Evolutionary conservation across 2,113 vertebrate genomes (phyloP).

Genomic region (Galbula dea): DNA sequence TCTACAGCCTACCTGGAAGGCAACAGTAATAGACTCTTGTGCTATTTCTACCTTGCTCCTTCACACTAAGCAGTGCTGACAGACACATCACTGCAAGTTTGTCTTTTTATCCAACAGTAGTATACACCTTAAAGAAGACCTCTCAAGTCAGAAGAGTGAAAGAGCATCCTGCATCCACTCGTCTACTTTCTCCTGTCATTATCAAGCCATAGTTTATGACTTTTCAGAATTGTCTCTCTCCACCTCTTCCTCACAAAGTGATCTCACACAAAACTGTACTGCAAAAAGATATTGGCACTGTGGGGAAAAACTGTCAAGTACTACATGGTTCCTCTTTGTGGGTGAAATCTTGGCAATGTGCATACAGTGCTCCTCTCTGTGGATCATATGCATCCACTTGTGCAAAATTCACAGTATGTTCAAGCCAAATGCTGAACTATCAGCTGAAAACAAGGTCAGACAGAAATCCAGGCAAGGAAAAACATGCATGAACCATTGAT

Average conservation of each 20-base stretch:
- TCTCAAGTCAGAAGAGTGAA: constrained; percentile 6
- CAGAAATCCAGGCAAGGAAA: neutral
- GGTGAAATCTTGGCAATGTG: neutral
- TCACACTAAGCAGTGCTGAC: constrained; percentile 21
- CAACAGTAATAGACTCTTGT: neutral
- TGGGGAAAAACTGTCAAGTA: constrained; percentile 10
- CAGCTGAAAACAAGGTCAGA: neutral
- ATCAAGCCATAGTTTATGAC: neutral
- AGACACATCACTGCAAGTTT: constrained; percentile 50
- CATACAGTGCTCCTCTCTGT: neutral
- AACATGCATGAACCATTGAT: neutral
- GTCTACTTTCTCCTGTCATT: neutral
- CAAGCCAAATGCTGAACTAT: neutral
- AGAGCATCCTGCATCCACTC: neutral
- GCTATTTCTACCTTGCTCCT: constrained; percentile 12
- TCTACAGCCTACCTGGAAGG: constrained; percentile 22
- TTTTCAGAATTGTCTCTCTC: constrained; percentile 16
- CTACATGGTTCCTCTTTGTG: neutral
- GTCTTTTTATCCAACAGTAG: constrained; percentile 14
- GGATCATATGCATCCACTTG: neutral
- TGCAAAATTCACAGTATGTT: neutral
- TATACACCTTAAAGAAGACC: neutral
- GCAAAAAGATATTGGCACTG: neutral
- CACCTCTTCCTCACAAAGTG: neutral
- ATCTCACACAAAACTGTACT: neutral